These are phyloP conservation scores for Anser cygnoides DNA, from an alignment of 2,113 vertebrate genomes.

Conservation along the genomic window DNA sequence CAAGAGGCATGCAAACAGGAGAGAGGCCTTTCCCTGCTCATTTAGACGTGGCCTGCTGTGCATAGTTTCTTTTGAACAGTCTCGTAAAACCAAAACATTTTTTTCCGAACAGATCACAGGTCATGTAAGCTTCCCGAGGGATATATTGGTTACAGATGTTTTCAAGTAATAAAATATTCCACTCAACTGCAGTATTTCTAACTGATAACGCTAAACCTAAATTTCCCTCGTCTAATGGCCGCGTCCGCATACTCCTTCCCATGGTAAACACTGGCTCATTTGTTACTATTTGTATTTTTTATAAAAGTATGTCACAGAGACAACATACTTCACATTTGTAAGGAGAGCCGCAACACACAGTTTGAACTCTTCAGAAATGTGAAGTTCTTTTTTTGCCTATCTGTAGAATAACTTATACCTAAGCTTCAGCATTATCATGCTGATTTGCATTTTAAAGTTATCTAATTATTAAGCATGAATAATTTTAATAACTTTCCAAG, in stretches of 20 bases:
- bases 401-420: conserved; percentile 9
- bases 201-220: conserved; percentile 72
- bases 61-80: conserved; percentile 46
- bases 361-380: conserved; percentile 1
- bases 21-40: not conserved
- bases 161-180: conserved; percentile 72
- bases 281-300: conserved; percentile 49
- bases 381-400: not conserved
- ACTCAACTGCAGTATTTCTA: conserved; percentile 67
- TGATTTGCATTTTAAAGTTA: conserved; percentile 45
- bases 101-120: conserved; percentile 66
- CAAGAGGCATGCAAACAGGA: not conserved
- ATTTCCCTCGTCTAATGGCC: conserved; percentile 72
- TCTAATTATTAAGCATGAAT: conserved; percentile 19
- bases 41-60: not conserved
- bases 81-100: conserved; percentile 65
- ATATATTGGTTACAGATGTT: conserved; percentile 76
- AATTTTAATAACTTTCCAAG: conserved; percentile 22
- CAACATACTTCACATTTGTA: not conserved
- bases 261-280: conserved; percentile 57
- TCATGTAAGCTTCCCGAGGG: conserved; percentile 68
- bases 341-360: not conserved
- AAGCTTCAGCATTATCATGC: conserved; percentile 9
- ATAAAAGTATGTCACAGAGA: conserved; percentile 1
- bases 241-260: conserved; percentile 54